phyloP scores from a whole-genome alignment of 2,797 vertebrate species.

The Cossypha niveicapilla region DNA sequence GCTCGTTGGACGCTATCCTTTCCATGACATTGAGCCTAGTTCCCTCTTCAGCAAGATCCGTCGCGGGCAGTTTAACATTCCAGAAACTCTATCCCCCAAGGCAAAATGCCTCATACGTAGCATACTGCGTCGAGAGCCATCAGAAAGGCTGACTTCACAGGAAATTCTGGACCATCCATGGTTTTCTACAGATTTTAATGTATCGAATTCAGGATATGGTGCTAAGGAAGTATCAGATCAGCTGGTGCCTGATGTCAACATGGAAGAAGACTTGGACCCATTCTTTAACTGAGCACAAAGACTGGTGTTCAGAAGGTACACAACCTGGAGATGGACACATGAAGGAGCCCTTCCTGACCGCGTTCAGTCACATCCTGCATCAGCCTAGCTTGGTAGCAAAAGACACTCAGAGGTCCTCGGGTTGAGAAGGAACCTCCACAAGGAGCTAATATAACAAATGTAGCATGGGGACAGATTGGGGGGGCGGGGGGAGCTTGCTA shows the following conservation, averaged over 20 bases:
- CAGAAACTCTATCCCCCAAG: constrained; percentile 96
- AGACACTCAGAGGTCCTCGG: constrained; percentile 65
- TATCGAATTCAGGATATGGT: constrained; percentile 79
- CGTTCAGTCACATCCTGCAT: constrained; percentile 78
- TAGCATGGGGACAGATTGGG: constrained; percentile 76
- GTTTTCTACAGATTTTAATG: constrained; percentile 86
- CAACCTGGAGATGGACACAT: constrained; percentile 69
- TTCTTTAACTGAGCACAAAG: constrained; percentile 93
- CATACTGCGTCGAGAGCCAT: constrained; percentile 94
- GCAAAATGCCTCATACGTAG: constrained; percentile 99
- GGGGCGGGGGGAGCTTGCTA: constrained; percentile 71
- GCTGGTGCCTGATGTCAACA: constrained; percentile 96
- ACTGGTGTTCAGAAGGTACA: constrained; percentile 76
- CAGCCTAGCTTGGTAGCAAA: constrained; percentile 74
- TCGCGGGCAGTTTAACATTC: constrained; percentile 97
- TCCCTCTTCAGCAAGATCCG: constrained; percentile 99
- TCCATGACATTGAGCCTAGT: constrained; percentile 97
- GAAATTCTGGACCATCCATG: constrained; percentile 98
- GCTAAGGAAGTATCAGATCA: constrained; percentile 92
- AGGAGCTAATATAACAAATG: constrained; percentile 78
- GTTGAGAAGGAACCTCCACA: constrained; percentile 68
- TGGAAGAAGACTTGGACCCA: constrained; percentile 96
- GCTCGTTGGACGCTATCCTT: constrained; percentile 97
- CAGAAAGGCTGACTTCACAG: constrained; percentile 94
- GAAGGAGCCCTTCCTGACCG: constrained; percentile 83